Evolutionary conservation across 2,888 invertebrate species (phyloP).

Genomic region (Tetragnatha montana): DNA sequence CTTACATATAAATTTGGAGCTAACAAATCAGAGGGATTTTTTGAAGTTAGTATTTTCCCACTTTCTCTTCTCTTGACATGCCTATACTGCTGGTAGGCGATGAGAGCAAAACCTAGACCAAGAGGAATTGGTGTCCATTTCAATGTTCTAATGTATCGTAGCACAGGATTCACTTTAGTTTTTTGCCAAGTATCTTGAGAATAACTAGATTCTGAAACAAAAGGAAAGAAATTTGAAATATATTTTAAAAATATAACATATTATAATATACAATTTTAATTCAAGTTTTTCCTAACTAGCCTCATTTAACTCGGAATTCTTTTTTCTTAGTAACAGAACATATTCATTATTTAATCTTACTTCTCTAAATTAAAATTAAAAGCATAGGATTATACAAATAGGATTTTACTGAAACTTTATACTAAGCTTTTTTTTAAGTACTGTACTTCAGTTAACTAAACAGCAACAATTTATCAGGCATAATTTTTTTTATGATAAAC

Average conservation of each 20-base stretch:
- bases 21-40: slow-evolving; percentile 51
- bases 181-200: slow-evolving; percentile 58
- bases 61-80: slow-evolving; percentile 73
- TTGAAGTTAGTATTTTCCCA: slow-evolving; percentile 51
- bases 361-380: too few species aligned
- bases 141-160: slow-evolving; percentile 72
- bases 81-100: slow-evolving; percentile 74
- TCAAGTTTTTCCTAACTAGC: too few species aligned
- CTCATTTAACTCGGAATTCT: too few species aligned
- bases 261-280: too few species aligned
- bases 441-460: too few species aligned
- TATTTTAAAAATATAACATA: not conserved
- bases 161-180: slow-evolving; percentile 58
- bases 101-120: slow-evolving; percentile 73
- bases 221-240: not conserved
- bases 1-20: slow-evolving; percentile 70
- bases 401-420: too few species aligned
- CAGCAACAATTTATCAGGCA: too few species aligned
- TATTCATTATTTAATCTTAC: too few species aligned
- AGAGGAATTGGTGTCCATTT: slow-evolving; percentile 74
- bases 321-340: too few species aligned
- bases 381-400: too few species aligned
- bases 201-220: slow-evolving; percentile 48
- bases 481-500: too few species aligned
- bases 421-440: too few species aligned